These are phyloP conservation scores for Zosterops lateralis DNA, from an alignment of 2,113 vertebrate species.

Conservation along the genomic window DNA sequence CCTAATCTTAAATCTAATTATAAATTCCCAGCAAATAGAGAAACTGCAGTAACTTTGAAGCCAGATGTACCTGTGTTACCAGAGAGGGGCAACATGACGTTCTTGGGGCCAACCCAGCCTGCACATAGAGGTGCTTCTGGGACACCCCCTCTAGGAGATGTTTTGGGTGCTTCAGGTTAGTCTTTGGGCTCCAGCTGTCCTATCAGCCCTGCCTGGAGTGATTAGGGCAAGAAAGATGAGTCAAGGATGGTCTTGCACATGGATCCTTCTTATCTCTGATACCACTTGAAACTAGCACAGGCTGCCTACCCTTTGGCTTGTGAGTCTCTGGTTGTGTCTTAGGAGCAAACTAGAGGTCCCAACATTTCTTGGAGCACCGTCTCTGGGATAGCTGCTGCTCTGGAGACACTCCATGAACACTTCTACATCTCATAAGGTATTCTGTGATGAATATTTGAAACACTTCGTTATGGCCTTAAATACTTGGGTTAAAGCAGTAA, in stretches of 20 bases:
- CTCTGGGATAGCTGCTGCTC: neutral
- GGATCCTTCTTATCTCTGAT: neutral
- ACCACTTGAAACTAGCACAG: neutral
- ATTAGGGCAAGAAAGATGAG: neutral
- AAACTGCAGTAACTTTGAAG: neutral
- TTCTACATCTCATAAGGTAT: neutral
- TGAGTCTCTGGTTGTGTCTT: neutral
- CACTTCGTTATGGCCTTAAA: neutral
- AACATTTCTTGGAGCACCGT: neutral
- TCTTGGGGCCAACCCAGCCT: neutral
- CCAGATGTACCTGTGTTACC: neutral
- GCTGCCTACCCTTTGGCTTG: neutral
- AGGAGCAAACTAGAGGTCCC: neutral
- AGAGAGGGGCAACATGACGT: neutral
- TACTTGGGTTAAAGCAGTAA: slow-evolving; percentile 29
- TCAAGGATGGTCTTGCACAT: neutral
- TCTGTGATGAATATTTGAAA: neutral
- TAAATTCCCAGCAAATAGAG: neutral
- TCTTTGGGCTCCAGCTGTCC: neutral
- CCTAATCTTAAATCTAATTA: neutral
- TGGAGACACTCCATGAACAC: neutral
- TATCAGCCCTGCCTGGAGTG: neutral
- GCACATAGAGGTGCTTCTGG: neutral
- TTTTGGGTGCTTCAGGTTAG: neutral
- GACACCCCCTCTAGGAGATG: neutral